Evolutionary conservation across 53 echinoderm and acorn worm species (phyloP).

Genomic region (Holothuria leucospilota): DNA sequence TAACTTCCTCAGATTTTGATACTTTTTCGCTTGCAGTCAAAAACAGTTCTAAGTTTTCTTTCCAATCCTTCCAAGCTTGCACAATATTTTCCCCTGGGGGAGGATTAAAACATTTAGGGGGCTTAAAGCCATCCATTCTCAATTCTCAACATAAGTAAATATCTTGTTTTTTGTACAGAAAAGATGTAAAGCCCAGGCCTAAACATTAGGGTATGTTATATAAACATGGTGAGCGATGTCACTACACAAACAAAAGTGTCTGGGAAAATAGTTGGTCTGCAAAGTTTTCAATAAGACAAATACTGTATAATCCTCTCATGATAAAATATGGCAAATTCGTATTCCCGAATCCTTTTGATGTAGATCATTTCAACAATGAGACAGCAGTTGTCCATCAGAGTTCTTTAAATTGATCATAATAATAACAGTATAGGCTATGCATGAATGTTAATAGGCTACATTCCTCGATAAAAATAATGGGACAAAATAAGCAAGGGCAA

Average conservation of each 20-base stretch:
- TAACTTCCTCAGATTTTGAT: slow-evolving; percentile 14
- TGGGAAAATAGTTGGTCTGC: too few species aligned
- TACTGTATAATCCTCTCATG: too few species aligned
- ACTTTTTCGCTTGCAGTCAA: neutral
- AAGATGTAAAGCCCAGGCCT: too few species aligned
- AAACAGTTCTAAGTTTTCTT: slow-evolving; percentile 8
- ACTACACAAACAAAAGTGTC: too few species aligned
- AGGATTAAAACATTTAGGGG: slow-evolving; percentile 17
- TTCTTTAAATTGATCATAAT: neutral
- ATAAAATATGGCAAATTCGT: too few species aligned
- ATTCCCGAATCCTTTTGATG: neutral
- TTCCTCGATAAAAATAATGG: too few species aligned
- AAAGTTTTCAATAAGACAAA: too few species aligned
- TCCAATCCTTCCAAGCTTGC: slow-evolving; percentile 14
- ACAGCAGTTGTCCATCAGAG: slow-evolving; percentile 1
- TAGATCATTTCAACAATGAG: neutral
- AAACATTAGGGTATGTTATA: too few species aligned
- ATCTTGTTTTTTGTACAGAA: too few species aligned
- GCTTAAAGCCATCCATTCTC: slow-evolving; percentile 11
- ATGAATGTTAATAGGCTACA: neutral
- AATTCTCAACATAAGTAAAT: too few species aligned
- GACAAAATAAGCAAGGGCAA: too few species aligned
- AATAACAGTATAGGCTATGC: neutral
- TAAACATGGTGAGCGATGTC: too few species aligned
- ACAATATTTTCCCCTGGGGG: slow-evolving; percentile 13